Conservation (phyloP, 2,888 invertebrate genomes). For the Polyommatus icarus region DNA sequence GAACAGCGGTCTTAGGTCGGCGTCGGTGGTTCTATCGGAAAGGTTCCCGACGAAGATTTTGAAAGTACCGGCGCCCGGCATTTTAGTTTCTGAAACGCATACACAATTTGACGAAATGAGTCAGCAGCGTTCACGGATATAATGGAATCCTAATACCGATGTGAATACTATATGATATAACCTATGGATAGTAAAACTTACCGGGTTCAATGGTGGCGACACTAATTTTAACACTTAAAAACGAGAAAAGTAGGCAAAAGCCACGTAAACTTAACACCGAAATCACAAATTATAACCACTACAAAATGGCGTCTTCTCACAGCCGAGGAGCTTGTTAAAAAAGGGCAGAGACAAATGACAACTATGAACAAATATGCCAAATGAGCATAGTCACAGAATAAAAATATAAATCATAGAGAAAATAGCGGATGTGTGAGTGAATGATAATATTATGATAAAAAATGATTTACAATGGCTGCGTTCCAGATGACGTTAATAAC, state of each 20-base stretch:
- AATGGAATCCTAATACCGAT: slow-evolving; percentile 53
- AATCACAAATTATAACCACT: slow-evolving; percentile 35
- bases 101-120: slow-evolving; percentile 77
- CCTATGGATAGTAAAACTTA: slow-evolving; percentile 43
- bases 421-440: background rate
- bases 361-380: background rate
- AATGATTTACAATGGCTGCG: too few species aligned
- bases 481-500: too few species aligned
- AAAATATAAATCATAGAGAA: background rate
- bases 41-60: slow-evolving; percentile 99
- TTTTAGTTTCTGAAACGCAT: slow-evolving; percentile 82
- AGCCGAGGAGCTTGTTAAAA: slow-evolving; percentile 23
- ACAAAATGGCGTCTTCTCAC: slow-evolving; percentile 47
- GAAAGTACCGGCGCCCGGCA: slow-evolving; percentile 96
- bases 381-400: background rate
- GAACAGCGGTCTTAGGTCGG: slow-evolving; percentile 94
- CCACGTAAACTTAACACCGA: slow-evolving; percentile 38
- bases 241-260: slow-evolving; percentile 37
- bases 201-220: slow-evolving; percentile 43
- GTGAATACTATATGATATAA: slow-evolving; percentile 36
- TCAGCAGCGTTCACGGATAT: slow-evolving; percentile 69
- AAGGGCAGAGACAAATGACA: background rate
- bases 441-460: too few species aligned
- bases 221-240: slow-evolving; percentile 41
- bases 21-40: slow-evolving; percentile 93